Evolutionary conservation across 2,797 vertebrate genomes (phyloP).

Genomic region (Thripadectes ignobilis): DNA sequence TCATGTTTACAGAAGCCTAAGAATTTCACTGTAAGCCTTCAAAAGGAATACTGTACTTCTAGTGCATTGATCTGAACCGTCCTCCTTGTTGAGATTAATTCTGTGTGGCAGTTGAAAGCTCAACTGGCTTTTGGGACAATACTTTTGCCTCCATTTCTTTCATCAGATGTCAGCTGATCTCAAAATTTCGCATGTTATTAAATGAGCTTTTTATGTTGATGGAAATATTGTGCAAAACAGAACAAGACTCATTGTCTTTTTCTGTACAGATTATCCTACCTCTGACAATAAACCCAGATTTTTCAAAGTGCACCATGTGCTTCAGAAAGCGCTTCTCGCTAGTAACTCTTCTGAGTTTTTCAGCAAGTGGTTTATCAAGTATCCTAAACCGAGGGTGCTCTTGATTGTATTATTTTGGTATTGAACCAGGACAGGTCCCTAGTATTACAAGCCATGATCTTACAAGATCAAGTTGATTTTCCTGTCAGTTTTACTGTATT

Average conservation of each 20-base stretch:
- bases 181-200: constrained; percentile 37
- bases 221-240: constrained; percentile 45
- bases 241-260: constrained; percentile 37
- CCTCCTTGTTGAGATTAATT: constrained; percentile 34
- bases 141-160: constrained; percentile 3
- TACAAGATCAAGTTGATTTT: not conserved
- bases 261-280: constrained; percentile 47
- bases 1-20: constrained; percentile 59
- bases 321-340: constrained; percentile 32
- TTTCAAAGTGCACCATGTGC: constrained; percentile 27
- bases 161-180: constrained; percentile 35
- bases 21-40: constrained; percentile 57
- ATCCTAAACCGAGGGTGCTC: constrained; percentile 25
- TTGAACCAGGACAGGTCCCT: not conserved
- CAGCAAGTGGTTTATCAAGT: not conserved
- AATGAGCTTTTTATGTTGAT: constrained; percentile 51
- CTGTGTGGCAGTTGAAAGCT: constrained; percentile 2
- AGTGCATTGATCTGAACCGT: constrained; percentile 26
- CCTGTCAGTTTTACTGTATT: not conserved
- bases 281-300: constrained; percentile 20
- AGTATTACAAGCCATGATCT: not conserved
- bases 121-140: not conserved
- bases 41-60: constrained; percentile 20
- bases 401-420: constrained; percentile 9
- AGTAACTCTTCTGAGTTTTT: not conserved